phyloP scores from a whole-genome alignment of 2,797 vertebrate genomes.

The Melopsittacus undulatus region DNA sequence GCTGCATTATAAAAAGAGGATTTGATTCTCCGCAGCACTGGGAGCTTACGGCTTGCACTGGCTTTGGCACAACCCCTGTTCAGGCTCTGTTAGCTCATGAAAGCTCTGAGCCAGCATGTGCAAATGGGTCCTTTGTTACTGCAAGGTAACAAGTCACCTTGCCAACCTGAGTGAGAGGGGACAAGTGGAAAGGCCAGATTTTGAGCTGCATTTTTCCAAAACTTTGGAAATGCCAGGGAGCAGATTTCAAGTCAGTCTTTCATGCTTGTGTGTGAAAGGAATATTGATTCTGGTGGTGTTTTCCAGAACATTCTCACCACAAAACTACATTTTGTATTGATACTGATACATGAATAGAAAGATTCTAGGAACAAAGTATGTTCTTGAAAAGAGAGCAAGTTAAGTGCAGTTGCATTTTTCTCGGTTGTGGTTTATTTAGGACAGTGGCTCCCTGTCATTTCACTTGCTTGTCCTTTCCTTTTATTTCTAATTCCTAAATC shows the following conservation, averaged over 20 bases:
- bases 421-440: background rate
- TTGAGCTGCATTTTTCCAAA: background rate
- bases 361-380: background rate
- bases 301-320: background rate
- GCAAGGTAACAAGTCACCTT: background rate
- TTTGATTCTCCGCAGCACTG: background rate
- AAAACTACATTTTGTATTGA: background rate
- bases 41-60: background rate
- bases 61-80: background rate
- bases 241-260: background rate
- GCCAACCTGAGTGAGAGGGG: accelerated
- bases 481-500: background rate
- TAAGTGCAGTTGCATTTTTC: background rate
- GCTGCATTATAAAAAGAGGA: background rate
- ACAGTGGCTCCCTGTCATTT: background rate
- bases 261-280: background rate
- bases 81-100: background rate
- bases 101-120: background rate
- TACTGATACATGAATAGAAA: background rate
- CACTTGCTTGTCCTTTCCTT: background rate
- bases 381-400: background rate
- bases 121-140: background rate
- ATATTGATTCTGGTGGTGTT: background rate
- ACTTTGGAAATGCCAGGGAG: background rate
- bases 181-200: background rate